These are phyloP conservation scores for Mico argentatus DNA, from an alignment of 2,797 vertebrate species.

Conservation along the genomic window DNA sequence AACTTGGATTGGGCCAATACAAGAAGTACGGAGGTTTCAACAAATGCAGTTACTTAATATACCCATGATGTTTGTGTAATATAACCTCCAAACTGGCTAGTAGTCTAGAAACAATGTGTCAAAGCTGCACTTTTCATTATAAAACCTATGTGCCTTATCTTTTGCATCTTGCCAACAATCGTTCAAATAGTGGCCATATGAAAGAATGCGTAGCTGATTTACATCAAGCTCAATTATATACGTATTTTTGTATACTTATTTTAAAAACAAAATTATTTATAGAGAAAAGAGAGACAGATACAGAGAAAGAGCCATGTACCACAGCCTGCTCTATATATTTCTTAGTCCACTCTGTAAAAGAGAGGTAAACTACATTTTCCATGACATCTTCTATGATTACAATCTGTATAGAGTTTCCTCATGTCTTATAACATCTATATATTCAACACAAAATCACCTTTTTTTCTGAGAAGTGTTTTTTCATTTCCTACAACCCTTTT, in stretches of 20 bases:
- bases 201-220: neutral
- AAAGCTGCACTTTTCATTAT: neutral
- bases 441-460: slow-evolving; percentile 4
- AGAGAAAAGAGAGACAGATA: neutral
- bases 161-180: neutral
- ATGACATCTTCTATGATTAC: neutral
- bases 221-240: neutral
- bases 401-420: neutral
- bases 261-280: neutral
- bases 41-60: neutral
- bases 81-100: neutral
- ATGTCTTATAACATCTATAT: neutral
- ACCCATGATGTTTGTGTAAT: neutral
- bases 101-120: neutral
- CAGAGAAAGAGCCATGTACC: neutral
- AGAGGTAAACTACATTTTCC: neutral
- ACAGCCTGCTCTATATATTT: neutral
- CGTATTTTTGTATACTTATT: neutral
- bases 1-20: neutral
- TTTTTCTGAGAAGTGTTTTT: slow-evolving; percentile 16
- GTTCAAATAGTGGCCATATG: neutral
- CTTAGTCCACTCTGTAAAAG: neutral
- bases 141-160: neutral
- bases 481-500: neutral
- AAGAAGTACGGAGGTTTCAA: slow-evolving; percentile 6